Evolutionary conservation across 1,140 invertebrate species (phyloP).

Genomic region (Pentalonia nigronervosa): DNA sequence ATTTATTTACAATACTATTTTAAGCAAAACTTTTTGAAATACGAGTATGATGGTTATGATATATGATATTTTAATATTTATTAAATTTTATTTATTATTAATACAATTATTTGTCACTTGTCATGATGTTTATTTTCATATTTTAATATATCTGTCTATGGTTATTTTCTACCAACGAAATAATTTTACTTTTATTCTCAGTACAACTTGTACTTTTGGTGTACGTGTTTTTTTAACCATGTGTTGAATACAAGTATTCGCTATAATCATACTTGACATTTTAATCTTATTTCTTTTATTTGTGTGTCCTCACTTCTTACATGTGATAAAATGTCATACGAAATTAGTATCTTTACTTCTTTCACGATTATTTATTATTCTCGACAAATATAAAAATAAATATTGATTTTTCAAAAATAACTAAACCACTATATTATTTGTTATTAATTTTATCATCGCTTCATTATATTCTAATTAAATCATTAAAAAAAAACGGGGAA

Average conservation of each 20-base stretch:
- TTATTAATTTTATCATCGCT: not conserved
- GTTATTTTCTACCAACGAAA: not conserved
- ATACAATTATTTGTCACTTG: not conserved
- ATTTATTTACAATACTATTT: not conserved
- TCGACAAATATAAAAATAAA: not conserved
- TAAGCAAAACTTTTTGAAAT: not conserved
- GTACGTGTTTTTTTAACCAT: not conserved
- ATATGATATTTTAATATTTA: not conserved
- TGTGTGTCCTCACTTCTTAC: not conserved
- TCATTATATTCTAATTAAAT: not conserved
- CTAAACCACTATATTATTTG: not conserved
- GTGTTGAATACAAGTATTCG: not conserved
- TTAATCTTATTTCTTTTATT: too few species aligned
- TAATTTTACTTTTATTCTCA: not conserved
- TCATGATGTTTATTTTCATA: not conserved
- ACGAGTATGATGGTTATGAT: not conserved
- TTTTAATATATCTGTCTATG: not conserved
- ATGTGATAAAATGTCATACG: not conserved
- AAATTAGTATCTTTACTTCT: slow-evolving; percentile 2
- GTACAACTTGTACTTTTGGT: too few species aligned
- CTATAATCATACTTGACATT: not conserved
- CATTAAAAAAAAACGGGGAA: not conserved
- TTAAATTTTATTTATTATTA: not conserved
- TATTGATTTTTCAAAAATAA: not conserved
- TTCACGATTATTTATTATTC: not conserved